These are phyloP conservation scores for Etia nguti DNA, from an alignment of 2,113 vertebrate genomes.

Conservation along the genomic window DNA sequence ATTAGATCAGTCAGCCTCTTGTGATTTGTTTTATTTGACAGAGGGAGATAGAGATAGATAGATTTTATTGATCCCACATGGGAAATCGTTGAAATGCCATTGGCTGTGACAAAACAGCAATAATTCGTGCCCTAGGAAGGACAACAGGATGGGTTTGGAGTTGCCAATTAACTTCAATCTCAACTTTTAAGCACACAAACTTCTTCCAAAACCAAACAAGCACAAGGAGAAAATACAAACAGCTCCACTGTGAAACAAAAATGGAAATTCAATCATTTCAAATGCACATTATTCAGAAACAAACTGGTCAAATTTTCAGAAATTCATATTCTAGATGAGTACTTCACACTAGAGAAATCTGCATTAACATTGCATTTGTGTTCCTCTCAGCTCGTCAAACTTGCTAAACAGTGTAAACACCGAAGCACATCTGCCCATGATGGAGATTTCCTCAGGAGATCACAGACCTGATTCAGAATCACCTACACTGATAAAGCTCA, in stretches of 20 bases:
- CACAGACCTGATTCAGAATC: neutral
- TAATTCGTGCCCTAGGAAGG: neutral
- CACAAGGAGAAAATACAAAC: neutral
- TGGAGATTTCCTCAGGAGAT: neutral
- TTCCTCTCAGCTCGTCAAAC: neutral
- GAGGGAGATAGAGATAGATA: neutral
- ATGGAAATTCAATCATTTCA: neutral
- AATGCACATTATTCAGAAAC: neutral
- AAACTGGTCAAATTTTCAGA: neutral
- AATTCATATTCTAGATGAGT: neutral
- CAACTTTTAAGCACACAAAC: neutral
- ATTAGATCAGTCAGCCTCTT: no score
- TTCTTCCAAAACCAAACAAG: neutral
- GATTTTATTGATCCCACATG: neutral
- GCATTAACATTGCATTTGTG: neutral
- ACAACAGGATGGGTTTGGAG: neutral
- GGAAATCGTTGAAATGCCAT: neutral
- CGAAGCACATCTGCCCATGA: neutral
- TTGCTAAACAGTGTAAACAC: neutral
- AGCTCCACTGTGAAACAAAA: neutral
- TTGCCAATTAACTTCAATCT: neutral
- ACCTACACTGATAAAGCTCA: neutral
- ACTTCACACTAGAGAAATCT: neutral
- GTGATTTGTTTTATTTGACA: no score
- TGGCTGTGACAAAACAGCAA: neutral